These are phyloP conservation scores for Tragelaphus eurycerus DNA, from an alignment of 2,797 vertebrate species.

Conservation along the genomic window DNA sequence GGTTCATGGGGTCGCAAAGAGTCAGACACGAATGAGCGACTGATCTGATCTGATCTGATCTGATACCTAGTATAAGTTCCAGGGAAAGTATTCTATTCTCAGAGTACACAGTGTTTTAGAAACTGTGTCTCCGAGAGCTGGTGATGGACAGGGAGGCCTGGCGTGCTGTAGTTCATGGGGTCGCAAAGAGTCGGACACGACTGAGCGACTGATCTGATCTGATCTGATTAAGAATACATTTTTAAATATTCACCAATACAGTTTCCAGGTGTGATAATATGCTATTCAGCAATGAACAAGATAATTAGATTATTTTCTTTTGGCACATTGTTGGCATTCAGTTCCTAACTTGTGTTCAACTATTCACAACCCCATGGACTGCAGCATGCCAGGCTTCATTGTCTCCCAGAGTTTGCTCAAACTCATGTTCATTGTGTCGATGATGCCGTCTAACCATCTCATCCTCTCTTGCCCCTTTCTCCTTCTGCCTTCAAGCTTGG, in stretches of 20 bases:
- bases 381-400: background rate
- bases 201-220: too few relatives aligned
- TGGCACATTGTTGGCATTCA: background rate
- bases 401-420: accelerated
- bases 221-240: background rate
- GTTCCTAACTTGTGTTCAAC: background rate
- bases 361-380: background rate
- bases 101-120: background rate
- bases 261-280: background rate
- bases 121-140: background rate
- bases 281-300: background rate
- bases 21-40: too few relatives aligned
- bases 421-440: background rate
- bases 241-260: background rate
- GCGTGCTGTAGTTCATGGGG: too few relatives aligned
- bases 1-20: too few relatives aligned
- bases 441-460: background rate
- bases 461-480: background rate
- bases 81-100: background rate
- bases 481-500: background rate
- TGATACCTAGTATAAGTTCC: background rate
- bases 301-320: background rate
- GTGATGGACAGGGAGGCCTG: too few relatives aligned
- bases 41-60: too few relatives aligned
- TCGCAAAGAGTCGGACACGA: too few relatives aligned